Conservation (phyloP, 1,140 invertebrate species). For the Polypedilum vanderplanki region DNA sequence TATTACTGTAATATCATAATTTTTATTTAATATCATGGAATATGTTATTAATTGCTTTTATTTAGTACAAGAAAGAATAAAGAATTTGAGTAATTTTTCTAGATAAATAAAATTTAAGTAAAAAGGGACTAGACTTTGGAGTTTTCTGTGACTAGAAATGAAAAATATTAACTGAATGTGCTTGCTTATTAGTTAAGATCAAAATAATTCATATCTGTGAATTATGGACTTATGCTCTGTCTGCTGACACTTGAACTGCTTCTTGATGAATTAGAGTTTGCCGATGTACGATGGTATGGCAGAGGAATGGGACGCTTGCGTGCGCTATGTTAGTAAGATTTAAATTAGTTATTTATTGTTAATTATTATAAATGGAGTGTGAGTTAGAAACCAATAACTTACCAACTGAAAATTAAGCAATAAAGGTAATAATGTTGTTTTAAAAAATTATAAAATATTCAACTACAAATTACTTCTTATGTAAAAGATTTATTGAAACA, state of each 20-base stretch:
- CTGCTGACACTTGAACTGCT: conserved; percentile 51
- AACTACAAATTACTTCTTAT: not conserved
- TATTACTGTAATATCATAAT: not conserved
- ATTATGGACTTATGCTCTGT: conserved; percentile 33
- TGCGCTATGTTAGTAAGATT: conserved; percentile 53
- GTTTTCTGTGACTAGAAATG: conserved; percentile 19
- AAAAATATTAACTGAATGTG: not conserved
- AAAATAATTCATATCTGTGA: not conserved
- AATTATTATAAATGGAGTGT: not conserved
- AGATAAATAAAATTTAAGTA: too few species aligned
- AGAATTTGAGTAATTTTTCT: too few species aligned
- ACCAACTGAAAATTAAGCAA: not conserved
- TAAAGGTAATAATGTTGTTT: too few species aligned
- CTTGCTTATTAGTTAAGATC: not conserved
- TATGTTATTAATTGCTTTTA: conserved; percentile 1
- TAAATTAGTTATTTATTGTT: conserved; percentile 3
- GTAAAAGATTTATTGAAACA: not conserved
- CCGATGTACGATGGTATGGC: conserved; percentile 71
- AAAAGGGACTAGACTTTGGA: not conserved
- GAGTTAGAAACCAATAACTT: not conserved
- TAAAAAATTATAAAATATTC: too few species aligned
- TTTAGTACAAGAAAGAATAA: not conserved
- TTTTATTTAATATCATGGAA: not conserved
- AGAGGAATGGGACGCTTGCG: conserved; percentile 77
- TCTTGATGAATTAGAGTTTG: conserved; percentile 57